Base-by-base conservation (phyloP, 2,888 invertebrate species). In the Coremacera marginata region DNA sequence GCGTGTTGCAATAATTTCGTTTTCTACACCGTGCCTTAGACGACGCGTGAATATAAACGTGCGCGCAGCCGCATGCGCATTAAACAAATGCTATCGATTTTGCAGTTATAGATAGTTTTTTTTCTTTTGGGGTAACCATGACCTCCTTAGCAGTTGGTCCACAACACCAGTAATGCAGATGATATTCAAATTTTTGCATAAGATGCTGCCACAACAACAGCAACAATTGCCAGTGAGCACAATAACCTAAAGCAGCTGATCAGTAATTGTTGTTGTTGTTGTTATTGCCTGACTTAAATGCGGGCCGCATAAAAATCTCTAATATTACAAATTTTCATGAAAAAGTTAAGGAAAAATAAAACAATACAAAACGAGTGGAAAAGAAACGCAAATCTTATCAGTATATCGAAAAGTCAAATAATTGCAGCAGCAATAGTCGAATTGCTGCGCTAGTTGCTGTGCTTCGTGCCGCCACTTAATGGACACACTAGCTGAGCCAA, bases 181-280 rank as follows among this genome's bases (percentile, higher is more conserved):
- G 81, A 63, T 76, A 76, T 76, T 71, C 76, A 71, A 76, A 76
- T 71, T 76, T 60, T 75, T 60, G 14, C 60, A 57, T 57, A 34
- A 57, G 14, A 11, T 25, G 27, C 37, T 37, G 60, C 22, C 5
- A 51, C 51, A 68, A 68, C 25, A 84, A 83, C 83, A 84, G 81
- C 84, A 83, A 83, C 82, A 83, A 84, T 82, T 84, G 84, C 81
- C 84, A 82, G 81, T 83, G 79, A 82, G 84, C 84, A 85, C 84
- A 74, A 65, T 22, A 85, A 84, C 85, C 85, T 84, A 83, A 83
- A 84, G 85, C 85, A 83, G 25, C 51, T 62, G 63, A 70, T 67
- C 51, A 31, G 51, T 68, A 14, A 22, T 14, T 27, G 27, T 25
- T 22, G 60, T 60, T 27, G 60, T 25, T 19, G 19, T 4, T 37